phyloP scores from a whole-genome alignment of 2,888 invertebrate species.

The Carabus problematicus region DNA sequence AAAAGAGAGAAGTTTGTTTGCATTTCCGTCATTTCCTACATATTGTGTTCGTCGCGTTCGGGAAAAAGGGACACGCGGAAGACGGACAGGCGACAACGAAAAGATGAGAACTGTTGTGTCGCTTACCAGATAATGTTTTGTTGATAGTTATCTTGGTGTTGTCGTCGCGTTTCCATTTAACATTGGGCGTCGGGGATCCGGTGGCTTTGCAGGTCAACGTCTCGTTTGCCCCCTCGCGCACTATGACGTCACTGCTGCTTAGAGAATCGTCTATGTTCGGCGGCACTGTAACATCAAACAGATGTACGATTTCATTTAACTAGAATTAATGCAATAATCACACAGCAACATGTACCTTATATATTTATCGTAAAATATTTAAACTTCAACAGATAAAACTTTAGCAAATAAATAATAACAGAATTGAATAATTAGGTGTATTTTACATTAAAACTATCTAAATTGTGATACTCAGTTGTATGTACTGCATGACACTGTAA shows the following conservation, averaged over 20 bases:
- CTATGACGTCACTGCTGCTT: constrained; percentile 91
- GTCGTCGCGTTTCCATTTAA: constrained; percentile 92
- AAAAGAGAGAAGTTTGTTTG: constrained; percentile 35
- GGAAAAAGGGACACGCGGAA: not conserved
- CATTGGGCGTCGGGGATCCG: constrained; percentile 86
- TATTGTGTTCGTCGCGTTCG: not conserved
- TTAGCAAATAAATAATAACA: too few relatives aligned
- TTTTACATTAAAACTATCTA: not conserved
- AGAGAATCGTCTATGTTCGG: constrained; percentile 91
- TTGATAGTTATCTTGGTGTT: constrained; percentile 86
- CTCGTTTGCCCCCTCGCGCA: constrained; percentile 88
- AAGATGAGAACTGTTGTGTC: constrained; percentile 16
- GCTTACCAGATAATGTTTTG: constrained; percentile 78
- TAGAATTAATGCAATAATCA: not conserved
- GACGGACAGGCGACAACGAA: constrained; percentile 16
- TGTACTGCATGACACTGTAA: not conserved
- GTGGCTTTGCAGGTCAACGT: constrained; percentile 88
- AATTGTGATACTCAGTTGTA: not conserved
- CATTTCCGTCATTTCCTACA: constrained; percentile 16
- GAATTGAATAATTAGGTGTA: too few relatives aligned
- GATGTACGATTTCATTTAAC: not conserved
- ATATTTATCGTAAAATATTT: too few relatives aligned
- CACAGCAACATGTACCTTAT: too few relatives aligned
- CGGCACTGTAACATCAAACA: constrained; percentile 70
- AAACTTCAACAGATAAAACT: too few relatives aligned